Conservation (phyloP, 2,797 vertebrate genomes). For the Typhlichthys eigenmanni region DNA sequence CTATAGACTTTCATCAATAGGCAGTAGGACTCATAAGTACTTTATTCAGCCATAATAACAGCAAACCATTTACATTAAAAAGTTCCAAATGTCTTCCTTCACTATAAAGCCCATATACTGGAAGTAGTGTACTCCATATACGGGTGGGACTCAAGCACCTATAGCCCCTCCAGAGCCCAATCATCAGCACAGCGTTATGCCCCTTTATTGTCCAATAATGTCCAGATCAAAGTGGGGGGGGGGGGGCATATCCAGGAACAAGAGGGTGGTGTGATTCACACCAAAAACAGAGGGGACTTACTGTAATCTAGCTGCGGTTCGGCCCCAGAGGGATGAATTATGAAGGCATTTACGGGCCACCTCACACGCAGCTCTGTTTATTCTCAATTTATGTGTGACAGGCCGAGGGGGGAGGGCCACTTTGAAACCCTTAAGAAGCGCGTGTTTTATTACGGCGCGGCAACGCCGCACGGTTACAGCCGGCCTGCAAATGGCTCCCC, state of each 20-base stretch:
- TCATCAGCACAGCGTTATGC: slow-evolving; percentile 50
- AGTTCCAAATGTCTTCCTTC: no score
- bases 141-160: no score
- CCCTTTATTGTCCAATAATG: slow-evolving; percentile 61
- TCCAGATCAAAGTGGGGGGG: slow-evolving; percentile 57
- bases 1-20: no score
- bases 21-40: no score
- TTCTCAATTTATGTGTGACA: slow-evolving; percentile 97
- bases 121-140: no score
- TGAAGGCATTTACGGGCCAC: slow-evolving; percentile 87
- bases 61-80: no score
- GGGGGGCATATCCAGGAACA: slow-evolving; percentile 10
- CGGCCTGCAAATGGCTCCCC: slow-evolving; percentile 88
- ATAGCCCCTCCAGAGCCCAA: slow-evolving; percentile 48
- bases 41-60: no score
- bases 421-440: slow-evolving; percentile 92
- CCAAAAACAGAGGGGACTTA: slow-evolving; percentile 67
- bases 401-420: slow-evolving; percentile 86
- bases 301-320: slow-evolving; percentile 65
- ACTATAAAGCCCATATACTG: no score
- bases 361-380: slow-evolving; percentile 88
- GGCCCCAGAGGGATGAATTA: slow-evolving; percentile 86
- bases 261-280: slow-evolving; percentile 51
- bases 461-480: slow-evolving; percentile 84
- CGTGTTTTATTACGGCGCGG: slow-evolving; percentile 83